phyloP scores from a whole-genome alignment of 2,113 vertebrate species.

The Pimephales promelas region DNA sequence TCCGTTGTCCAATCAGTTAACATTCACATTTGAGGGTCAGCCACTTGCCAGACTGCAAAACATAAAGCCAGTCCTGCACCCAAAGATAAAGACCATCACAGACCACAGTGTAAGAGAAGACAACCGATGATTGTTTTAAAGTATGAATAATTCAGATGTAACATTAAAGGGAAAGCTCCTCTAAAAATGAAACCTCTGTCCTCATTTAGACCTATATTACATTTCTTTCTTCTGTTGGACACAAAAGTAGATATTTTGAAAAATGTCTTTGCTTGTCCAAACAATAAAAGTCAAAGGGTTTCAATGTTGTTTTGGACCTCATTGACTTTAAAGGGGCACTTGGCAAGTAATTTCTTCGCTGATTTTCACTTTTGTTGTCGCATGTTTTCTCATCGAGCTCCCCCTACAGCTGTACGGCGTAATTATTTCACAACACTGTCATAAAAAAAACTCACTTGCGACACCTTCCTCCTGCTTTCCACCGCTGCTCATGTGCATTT shows the following conservation, averaged over 20 bases:
- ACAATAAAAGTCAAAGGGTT: not conserved
- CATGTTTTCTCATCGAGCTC: no score
- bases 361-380: no score
- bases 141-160: not conserved
- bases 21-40: slow-evolving; percentile 67
- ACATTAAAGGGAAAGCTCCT: not conserved
- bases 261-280: not conserved
- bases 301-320: not conserved
- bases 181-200: not conserved
- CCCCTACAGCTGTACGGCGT: no score
- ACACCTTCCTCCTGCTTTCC: no score
- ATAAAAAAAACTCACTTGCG: no score
- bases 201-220: no score
- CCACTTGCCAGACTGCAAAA: not conserved
- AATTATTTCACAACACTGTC: no score
- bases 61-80: slow-evolving; percentile 64
- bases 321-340: not conserved
- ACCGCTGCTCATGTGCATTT: no score
- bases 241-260: not conserved
- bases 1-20: slow-evolving; percentile 67
- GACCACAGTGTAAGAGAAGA: slow-evolving; percentile 64
- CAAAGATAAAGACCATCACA: slow-evolving; percentile 47
- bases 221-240: not conserved
- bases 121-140: slow-evolving; percentile 59
- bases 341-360: no score